phyloP scores from a whole-genome alignment of 2,888 invertebrate genomes.

The Conus canariensis region DNA sequence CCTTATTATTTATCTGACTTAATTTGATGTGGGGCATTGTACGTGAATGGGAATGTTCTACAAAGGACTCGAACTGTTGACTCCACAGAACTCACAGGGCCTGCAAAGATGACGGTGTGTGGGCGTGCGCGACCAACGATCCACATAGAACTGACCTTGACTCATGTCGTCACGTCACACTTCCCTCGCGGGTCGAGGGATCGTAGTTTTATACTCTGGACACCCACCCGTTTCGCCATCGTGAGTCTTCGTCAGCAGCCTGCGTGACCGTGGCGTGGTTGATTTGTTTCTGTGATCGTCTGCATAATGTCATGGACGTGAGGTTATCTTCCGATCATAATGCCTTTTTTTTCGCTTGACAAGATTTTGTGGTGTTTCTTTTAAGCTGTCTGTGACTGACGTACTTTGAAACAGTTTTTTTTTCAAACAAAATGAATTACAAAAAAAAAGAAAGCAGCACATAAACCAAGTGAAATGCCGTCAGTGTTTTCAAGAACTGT shows the following conservation, averaged over 20 bases:
- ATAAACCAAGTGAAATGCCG: background rate
- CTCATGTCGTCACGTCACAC: constrained; percentile 2
- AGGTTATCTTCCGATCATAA: background rate
- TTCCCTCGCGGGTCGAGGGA: constrained; percentile 4
- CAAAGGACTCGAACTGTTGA: too few relatives aligned
- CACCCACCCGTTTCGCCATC: background rate
- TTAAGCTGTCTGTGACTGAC: too few relatives aligned
- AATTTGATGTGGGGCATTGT: too few relatives aligned
- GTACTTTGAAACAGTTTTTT: too few relatives aligned
- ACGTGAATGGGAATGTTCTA: too few relatives aligned
- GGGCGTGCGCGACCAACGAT: background rate
- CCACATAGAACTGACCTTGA: background rate
- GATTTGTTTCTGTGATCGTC: background rate
- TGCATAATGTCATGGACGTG: background rate
- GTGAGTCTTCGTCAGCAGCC: background rate
- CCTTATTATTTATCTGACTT: too few relatives aligned
- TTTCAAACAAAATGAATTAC: too few relatives aligned
- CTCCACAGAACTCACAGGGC: background rate
- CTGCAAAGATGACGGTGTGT: background rate
- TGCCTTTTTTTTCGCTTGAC: too few relatives aligned
- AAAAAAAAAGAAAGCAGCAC: too few relatives aligned
- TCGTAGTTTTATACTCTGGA: background rate
- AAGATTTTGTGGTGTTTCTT: too few relatives aligned
- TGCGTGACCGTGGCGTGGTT: background rate
- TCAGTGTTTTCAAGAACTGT: too few relatives aligned